Evolutionary conservation across 2,797 vertebrate genomes (phyloP).

Genomic region (Coregonus sp.): DNA sequence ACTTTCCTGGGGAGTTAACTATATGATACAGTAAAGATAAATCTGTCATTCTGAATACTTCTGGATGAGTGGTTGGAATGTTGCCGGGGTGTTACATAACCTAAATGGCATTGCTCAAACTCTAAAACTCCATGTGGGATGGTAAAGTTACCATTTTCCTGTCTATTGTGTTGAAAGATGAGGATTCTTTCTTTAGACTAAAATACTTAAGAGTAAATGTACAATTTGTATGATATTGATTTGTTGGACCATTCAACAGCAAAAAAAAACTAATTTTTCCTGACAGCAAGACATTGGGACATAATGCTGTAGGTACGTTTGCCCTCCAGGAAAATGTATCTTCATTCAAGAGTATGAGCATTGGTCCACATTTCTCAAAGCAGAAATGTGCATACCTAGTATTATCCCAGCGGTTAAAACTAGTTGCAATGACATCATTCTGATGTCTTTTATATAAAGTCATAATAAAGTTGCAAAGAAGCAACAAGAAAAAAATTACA

Average conservation of each 20-base stretch:
- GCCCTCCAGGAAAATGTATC: too few relatives aligned
- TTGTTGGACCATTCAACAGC: background rate
- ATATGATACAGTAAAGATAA: slow-evolving; percentile 50
- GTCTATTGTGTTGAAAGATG: slow-evolving; percentile 18
- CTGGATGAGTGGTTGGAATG: slow-evolving; percentile 60
- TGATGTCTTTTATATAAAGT: background rate
- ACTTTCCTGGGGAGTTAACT: slow-evolving; percentile 39
- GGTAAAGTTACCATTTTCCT: slow-evolving; percentile 32
- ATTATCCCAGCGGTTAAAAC: background rate
- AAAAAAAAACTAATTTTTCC: too few relatives aligned
- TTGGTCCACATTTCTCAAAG: background rate
- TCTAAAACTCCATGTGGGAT: slow-evolving; percentile 22
- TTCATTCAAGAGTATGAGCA: background rate
- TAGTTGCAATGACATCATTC: background rate
- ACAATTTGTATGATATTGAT: background rate
- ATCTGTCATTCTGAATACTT: slow-evolving; percentile 54
- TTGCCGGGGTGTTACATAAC: slow-evolving; percentile 58
- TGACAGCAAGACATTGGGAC: too few relatives aligned
- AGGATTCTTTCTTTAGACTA: background rate
- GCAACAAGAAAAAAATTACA: too few relatives aligned
- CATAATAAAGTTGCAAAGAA: background rate
- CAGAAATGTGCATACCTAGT: background rate
- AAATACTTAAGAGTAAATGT: background rate
- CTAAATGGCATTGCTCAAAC: slow-evolving; percentile 43
- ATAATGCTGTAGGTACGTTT: too few relatives aligned